A percentile compares a stretch with the other conserved stretches of the same genome.
Evolutionary conservation across 2,888 invertebrate species (phyloP).

Genomic region (Poecilobothrus nobilitatus): DNA sequence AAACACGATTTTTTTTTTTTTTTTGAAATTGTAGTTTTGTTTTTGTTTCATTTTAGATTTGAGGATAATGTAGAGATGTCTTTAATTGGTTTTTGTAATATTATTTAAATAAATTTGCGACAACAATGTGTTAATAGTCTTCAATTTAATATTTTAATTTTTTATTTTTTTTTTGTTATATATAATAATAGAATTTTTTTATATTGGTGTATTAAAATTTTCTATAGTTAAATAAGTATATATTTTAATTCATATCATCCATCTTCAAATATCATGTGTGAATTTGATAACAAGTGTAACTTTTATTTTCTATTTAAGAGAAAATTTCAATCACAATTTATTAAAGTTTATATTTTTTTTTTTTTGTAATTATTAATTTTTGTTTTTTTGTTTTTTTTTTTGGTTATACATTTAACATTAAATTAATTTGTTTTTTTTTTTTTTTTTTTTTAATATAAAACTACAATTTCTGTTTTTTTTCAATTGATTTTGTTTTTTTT

Average conservation of each 20-base stretch:
- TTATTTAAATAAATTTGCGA: background rate
- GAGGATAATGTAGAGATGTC: background rate
- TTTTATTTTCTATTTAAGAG: background rate
- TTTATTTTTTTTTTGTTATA: background rate
- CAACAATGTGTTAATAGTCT: background rate
- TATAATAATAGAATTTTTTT: background rate
- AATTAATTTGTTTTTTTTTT: background rate
- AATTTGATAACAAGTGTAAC: constrained; percentile 3
- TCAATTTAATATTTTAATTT: background rate
- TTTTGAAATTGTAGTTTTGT: constrained; percentile 2
- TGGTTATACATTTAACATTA: background rate
- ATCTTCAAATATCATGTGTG: background rate
- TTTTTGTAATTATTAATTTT: background rate
- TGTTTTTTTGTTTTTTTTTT: no score
- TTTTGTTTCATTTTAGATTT: background rate
- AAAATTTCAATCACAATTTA: background rate
- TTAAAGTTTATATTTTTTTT: background rate
- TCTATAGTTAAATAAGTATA: background rate
- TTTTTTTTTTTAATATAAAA: no score
- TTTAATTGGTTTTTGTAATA: background rate
- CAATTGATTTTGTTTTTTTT: no score
- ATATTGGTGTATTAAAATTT: background rate
- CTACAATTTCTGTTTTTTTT: no score
- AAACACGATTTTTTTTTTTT: background rate
- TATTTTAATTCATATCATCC: background rate